phyloP scores from a whole-genome alignment of 2,113 vertebrate genomes.

The Anarrhichthys ocellatus region DNA sequence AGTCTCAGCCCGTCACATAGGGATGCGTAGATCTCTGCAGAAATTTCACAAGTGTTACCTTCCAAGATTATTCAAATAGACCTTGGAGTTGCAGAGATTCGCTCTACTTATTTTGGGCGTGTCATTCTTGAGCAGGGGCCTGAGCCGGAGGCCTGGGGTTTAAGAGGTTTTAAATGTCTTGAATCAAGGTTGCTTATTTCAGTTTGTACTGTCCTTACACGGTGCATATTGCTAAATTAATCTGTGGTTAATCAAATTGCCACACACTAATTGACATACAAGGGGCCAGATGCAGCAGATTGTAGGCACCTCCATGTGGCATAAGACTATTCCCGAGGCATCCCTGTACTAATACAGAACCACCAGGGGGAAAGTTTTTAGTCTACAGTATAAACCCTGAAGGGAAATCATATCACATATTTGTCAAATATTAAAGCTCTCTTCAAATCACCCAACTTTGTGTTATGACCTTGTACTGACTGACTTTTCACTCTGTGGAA shows the following conservation, averaged over 20 bases:
- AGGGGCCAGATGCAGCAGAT: background rate
- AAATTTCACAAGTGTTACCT: too few species aligned
- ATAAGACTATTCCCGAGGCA: background rate
- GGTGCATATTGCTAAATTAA: background rate
- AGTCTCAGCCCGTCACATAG: too few species aligned
- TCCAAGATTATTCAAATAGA: background rate
- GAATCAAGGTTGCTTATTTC: background rate
- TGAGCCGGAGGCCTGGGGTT: background rate
- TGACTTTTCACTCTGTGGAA: background rate
- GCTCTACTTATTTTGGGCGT: background rate
- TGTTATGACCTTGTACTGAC: background rate
- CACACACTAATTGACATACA: constrained; percentile 11
- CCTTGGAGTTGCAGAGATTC: background rate
- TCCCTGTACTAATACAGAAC: background rate
- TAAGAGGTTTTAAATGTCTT: background rate
- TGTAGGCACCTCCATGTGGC: background rate
- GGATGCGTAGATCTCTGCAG: too few species aligned
- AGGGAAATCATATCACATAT: background rate
- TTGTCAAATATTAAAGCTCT: background rate
- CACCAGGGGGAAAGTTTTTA: background rate
- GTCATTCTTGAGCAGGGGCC: background rate
- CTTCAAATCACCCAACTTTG: background rate
- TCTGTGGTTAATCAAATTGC: background rate
- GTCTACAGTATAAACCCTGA: background rate
- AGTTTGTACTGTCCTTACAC: background rate